phyloP scores from a whole-genome alignment of 2,797 vertebrate species.

The Spheniscus humboldti region DNA sequence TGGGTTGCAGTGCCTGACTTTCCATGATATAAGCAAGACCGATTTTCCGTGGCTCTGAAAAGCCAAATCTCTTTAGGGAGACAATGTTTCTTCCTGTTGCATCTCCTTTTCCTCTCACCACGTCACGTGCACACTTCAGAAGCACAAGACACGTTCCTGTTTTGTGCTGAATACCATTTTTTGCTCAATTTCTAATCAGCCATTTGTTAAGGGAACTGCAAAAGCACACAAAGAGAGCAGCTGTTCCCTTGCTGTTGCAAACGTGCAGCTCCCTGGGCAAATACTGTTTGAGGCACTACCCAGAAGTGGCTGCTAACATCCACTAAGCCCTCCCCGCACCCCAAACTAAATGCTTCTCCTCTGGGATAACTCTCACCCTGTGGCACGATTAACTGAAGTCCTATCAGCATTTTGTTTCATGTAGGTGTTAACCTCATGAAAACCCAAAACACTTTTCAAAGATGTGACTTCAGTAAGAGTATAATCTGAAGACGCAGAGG shows the following conservation, averaged over 20 bases:
- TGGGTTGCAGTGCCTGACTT: neutral
- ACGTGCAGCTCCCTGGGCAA: neutral
- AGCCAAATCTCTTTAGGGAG: neutral
- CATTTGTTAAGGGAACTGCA: conserved; percentile 36
- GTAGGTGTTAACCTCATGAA: neutral
- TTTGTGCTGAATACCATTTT: conserved; percentile 54
- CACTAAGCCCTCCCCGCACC: neutral
- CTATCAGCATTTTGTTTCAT: neutral
- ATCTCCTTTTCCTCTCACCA: conserved; percentile 18
- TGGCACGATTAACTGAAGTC: neutral
- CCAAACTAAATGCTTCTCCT: neutral
- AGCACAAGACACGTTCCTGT: conserved; percentile 55
- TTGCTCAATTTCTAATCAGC: conserved; percentile 59
- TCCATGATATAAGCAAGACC: neutral
- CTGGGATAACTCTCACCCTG: neutral
- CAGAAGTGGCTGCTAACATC: neutral
- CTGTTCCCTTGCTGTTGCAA: conserved; percentile 43
- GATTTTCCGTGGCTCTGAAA: neutral
- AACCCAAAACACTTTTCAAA: neutral
- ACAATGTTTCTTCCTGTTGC: neutral
- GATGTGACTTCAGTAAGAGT: neutral
- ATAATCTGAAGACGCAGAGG: neutral
- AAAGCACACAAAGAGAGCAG: conserved; percentile 64
- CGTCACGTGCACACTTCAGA: neutral
- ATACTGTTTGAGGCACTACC: neutral